phyloP scores from a whole-genome alignment of 92 coral and sea anemone genomes.

The Blastomussa wellsi region DNA sequence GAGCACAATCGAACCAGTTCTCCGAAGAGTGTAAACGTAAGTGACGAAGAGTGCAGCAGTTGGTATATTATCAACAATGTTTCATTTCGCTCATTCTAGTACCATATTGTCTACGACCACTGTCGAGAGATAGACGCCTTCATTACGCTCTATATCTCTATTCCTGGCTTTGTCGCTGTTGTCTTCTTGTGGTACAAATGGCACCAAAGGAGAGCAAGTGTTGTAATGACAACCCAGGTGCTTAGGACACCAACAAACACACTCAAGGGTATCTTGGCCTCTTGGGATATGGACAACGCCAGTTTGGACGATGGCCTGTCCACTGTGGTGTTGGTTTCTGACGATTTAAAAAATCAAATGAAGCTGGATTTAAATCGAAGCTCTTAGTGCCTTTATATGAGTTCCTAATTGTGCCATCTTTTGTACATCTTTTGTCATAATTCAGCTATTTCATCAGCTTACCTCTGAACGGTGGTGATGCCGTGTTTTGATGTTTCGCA shows the following conservation, averaged over 20 bases:
- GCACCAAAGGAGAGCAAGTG: constrained; percentile 56
- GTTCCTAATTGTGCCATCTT: background rate
- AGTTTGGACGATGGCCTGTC: background rate
- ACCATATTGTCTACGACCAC: background rate
- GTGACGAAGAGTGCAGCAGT: background rate
- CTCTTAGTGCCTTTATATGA: background rate
- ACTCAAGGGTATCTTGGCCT: constrained; percentile 57
- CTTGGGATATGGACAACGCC: constrained; percentile 10
- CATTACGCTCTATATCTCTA: background rate
- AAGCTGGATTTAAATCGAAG: background rate
- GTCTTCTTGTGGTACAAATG: constrained; percentile 51
- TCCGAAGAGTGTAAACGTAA: background rate
- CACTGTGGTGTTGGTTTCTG: constrained; percentile 17
- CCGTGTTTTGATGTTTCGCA: background rate
- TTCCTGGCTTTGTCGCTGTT: constrained; percentile 25
- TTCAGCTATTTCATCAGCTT: too few species aligned
- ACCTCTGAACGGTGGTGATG: constrained; percentile 11
- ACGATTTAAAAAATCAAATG: background rate
- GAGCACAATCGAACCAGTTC: background rate
- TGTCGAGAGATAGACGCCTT: background rate
- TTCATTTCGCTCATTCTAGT: background rate
- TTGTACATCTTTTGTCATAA: too few species aligned
- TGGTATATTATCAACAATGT: background rate
- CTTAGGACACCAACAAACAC: constrained; percentile 53
- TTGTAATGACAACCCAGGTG: constrained; percentile 51